Conservation (phyloP, 2,113 vertebrate genomes). For the Empidonax alnorum region DNA sequence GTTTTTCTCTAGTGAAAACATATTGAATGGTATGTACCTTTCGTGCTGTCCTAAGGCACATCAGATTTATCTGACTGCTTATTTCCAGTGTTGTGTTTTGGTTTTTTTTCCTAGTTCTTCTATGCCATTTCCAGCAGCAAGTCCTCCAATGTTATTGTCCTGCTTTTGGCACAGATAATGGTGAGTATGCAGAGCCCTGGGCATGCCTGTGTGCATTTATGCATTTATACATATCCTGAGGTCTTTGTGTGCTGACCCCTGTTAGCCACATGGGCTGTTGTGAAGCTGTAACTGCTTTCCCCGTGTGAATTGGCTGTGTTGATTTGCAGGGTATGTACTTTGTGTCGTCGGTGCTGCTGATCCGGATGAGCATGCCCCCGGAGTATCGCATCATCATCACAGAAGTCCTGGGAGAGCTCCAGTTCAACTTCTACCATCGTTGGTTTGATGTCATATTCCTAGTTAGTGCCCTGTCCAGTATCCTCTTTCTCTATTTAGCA, state of each 20-base stretch:
- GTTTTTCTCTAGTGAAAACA: background rate
- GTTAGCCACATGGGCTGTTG: background rate
- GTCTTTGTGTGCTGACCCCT: background rate
- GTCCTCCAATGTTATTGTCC: conserved; percentile 97
- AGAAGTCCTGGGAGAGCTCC: conserved; percentile 94
- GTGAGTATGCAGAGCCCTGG: conserved; percentile 75
- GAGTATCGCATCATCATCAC: conserved; percentile 96
- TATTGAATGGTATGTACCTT: background rate
- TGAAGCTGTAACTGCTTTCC: background rate
- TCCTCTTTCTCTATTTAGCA: conserved; percentile 95
- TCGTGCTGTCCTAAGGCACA: background rate
- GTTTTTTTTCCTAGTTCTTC: conserved; percentile 84
- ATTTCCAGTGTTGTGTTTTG: background rate
- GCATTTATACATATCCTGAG: too few relatives aligned
- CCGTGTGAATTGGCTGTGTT: background rate
- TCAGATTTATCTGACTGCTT: background rate
- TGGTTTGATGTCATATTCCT: conserved; percentile 99
- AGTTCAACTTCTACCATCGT: conserved; percentile 98
- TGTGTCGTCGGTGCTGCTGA: conserved; percentile 94
- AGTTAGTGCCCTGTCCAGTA: conserved; percentile 97
- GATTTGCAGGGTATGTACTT: conserved; percentile 94
- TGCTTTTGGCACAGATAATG: conserved; percentile 99
- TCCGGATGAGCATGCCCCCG: conserved; percentile 97
- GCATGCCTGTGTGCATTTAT: fast-evolving
- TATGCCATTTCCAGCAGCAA: conserved; percentile 99